Conservation (phyloP, 1,140 invertebrate genomes). For the Eriosoma lanigerum region DNA sequence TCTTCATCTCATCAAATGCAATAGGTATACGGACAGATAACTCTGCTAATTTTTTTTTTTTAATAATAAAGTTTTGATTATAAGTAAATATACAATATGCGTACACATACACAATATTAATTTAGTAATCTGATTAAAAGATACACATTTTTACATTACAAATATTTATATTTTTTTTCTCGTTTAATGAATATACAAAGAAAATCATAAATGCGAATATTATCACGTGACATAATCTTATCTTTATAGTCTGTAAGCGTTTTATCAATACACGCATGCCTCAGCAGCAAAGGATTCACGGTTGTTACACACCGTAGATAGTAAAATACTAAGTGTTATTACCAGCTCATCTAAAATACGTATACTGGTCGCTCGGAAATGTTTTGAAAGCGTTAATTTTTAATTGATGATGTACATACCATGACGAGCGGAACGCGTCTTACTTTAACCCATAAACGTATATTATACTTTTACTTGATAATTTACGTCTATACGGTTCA, state of each 20-base stretch:
- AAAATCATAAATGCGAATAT: no score
- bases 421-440: background rate
- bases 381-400: conserved; percentile 49
- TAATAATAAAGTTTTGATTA: no score
- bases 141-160: no score
- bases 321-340: no score
- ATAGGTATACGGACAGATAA: no score
- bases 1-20: no score
- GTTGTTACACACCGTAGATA: background rate
- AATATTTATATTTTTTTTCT: background rate
- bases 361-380: background rate
- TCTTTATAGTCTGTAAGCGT: background rate
- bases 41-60: no score
- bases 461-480: conserved; percentile 4
- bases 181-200: background rate
- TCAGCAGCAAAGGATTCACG: background rate
- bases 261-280: background rate
- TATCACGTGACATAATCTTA: background rate
- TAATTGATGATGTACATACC: conserved; percentile 28
- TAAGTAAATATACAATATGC: no score
- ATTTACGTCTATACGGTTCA: background rate
- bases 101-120: no score
- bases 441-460: background rate
- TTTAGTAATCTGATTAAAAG: no score
- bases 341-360: background rate